phyloP scores from a whole-genome alignment of 92 coral and sea anemone species.

The Zoanthus sociatus region DNA sequence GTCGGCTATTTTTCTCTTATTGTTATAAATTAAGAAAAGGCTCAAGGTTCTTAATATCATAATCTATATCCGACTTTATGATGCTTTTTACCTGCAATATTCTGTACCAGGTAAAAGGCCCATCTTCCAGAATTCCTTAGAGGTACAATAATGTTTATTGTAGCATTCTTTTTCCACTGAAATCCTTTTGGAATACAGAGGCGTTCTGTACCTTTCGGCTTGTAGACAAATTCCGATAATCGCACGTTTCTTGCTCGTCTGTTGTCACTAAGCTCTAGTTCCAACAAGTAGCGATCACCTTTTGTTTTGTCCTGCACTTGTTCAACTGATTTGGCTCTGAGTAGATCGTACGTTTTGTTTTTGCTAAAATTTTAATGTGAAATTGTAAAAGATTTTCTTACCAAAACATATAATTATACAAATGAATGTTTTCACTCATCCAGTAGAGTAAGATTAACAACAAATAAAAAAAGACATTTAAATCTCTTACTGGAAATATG shows the following conservation, averaged over 20 bases:
- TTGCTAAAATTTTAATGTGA: no score
- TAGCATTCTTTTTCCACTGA: slow-evolving; percentile 77
- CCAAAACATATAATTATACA: no score
- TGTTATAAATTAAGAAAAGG: no score
- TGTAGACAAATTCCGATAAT: slow-evolving; percentile 86
- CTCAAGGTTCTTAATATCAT: background rate
- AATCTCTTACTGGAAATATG: no score
- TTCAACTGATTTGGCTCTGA: slow-evolving; percentile 69
- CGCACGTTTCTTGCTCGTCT: slow-evolving; percentile 54
- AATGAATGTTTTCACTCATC: no score
- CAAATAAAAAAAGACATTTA: no score
- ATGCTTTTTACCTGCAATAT: slow-evolving; percentile 73
- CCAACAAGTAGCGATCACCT: slow-evolving; percentile 89
- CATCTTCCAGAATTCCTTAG: slow-evolving; percentile 87
- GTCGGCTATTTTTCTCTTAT: no score
- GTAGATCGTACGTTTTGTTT: slow-evolving; percentile 52
- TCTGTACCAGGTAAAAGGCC: slow-evolving; percentile 89
- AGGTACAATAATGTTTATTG: slow-evolving; percentile 90
- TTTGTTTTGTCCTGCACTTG: slow-evolving; percentile 69
- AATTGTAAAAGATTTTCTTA: no score
- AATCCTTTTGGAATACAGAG: slow-evolving; percentile 87
- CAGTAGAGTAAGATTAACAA: no score
- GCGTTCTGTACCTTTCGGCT: slow-evolving; percentile 51
- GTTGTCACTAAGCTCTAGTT: slow-evolving; percentile 68
- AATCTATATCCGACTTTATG: no score